phyloP scores from a whole-genome alignment of 2,888 invertebrate genomes.

The Beris chalybata region DNA sequence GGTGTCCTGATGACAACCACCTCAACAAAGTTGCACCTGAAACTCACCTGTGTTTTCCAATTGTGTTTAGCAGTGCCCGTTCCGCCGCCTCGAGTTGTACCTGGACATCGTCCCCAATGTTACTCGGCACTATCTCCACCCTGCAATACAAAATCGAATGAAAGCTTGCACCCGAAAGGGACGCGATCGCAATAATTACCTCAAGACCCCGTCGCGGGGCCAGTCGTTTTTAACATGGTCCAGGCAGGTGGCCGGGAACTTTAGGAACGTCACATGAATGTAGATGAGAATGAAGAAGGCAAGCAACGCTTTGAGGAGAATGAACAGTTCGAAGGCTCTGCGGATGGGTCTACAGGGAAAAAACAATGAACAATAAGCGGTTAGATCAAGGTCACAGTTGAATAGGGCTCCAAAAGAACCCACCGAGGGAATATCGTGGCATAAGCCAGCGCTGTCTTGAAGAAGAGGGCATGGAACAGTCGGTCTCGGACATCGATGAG shows the following conservation, averaged over 20 bases:
- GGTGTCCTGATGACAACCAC: no score
- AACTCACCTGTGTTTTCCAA: slow-evolving; percentile 20
- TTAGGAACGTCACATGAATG: slow-evolving; percentile 92
- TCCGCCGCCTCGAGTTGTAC: slow-evolving; percentile 8
- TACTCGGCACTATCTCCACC: slow-evolving; percentile 27
- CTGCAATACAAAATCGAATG: neutral
- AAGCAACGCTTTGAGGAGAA: slow-evolving; percentile 67
- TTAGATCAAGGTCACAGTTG: neutral
- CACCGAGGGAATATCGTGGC: slow-evolving; percentile 86
- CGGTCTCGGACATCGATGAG: slow-evolving; percentile 86
- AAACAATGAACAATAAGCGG: neutral
- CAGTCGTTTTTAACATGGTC: slow-evolving; percentile 85
- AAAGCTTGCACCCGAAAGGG: neutral
- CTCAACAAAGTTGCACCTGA: neutral
- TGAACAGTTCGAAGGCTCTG: slow-evolving; percentile 49
- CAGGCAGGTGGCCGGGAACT: slow-evolving; percentile 90
- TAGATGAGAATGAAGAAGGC: slow-evolving; percentile 91
- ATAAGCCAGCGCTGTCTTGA: slow-evolving; percentile 88
- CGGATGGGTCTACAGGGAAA: slow-evolving; percentile 47
- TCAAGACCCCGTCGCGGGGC: slow-evolving; percentile 92
- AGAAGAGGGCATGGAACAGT: slow-evolving; percentile 92
- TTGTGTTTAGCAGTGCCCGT: neutral
- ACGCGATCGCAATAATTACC: slow-evolving; percentile 42
- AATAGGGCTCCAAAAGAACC: slow-evolving; percentile 42
- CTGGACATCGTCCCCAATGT: slow-evolving; percentile 1